phyloP scores from a whole-genome alignment of 1,140 invertebrate species.

The Sminthurides bifidus region DNA sequence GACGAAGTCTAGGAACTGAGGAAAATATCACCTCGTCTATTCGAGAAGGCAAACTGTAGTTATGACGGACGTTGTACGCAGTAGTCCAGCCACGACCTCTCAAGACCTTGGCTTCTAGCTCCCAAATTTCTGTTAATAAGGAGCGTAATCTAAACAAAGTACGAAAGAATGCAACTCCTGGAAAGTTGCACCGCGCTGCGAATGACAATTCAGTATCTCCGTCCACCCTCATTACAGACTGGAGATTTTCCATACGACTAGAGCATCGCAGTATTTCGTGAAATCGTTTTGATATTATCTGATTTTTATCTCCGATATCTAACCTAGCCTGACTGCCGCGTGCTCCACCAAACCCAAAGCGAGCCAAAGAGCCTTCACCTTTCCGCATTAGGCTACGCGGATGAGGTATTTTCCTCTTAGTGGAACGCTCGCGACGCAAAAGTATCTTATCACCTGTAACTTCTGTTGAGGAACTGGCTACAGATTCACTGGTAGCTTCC shows the following conservation, averaged over 20 bases:
- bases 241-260: constrained; percentile 13
- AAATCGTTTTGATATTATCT: constrained; percentile 11
- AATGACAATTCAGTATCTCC: constrained; percentile 23
- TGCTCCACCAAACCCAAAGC: not conserved
- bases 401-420: constrained; percentile 20
- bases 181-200: constrained; percentile 28
- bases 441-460: not conserved
- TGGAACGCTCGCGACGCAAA: not conserved
- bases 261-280: constrained; percentile 23
- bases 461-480: not conserved
- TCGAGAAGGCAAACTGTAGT: constrained; percentile 58
- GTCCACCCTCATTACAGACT: constrained; percentile 7
- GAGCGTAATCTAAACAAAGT: constrained; percentile 21
- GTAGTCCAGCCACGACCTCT: constrained; percentile 54
- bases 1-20: constrained; percentile 19
- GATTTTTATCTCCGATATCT: not conserved
- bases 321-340: not conserved
- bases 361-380: not conserved
- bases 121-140: constrained; percentile 24
- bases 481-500: not conserved
- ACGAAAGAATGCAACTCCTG: constrained; percentile 30
- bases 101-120: constrained; percentile 17
- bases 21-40: constrained; percentile 45
- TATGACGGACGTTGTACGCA: constrained; percentile 63
- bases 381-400: constrained; percentile 22